These are phyloP conservation scores for Gerris lacustris DNA, from an alignment of 2,888 invertebrate genomes.

Conservation along the genomic window DNA sequence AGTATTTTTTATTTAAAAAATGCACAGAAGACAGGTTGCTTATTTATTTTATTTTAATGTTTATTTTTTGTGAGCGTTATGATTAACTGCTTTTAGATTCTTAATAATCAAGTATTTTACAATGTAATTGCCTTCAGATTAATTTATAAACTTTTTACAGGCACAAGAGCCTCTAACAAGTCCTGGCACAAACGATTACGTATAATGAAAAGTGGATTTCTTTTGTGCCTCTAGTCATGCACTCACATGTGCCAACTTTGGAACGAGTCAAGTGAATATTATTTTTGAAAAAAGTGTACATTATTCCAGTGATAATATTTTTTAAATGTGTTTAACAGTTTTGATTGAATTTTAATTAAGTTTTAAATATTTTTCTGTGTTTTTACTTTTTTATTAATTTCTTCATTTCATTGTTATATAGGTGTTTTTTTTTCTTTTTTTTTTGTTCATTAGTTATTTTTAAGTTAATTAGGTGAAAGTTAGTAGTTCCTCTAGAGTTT, in stretches of 20 bases:
- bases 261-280: background rate
- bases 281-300: background rate
- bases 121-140: too few relatives aligned
- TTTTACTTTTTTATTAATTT: too few relatives aligned
- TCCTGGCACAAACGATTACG: conserved; percentile 67
- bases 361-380: too few relatives aligned
- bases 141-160: conserved; percentile 46
- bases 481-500: background rate
- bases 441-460: too few relatives aligned
- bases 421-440: too few relatives aligned
- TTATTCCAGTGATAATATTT: conserved; percentile 1
- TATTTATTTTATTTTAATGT: conserved; percentile 1
- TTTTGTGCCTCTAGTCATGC: conserved; percentile 7
- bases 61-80: too few relatives aligned
- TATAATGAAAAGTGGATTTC: conserved; percentile 40
- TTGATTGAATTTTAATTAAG: background rate
- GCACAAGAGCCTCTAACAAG: conserved; percentile 71
- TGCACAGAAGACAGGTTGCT: background rate
- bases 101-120: too few relatives aligned
- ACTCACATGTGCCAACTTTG: background rate
- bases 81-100: too few relatives aligned
- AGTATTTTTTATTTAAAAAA: background rate
- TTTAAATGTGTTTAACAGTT: background rate
- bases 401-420: too few relatives aligned
- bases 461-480: background rate